Base-by-base conservation (phyloP, 2,113 vertebrate genomes). In the Thymallus thymallus region DNA sequence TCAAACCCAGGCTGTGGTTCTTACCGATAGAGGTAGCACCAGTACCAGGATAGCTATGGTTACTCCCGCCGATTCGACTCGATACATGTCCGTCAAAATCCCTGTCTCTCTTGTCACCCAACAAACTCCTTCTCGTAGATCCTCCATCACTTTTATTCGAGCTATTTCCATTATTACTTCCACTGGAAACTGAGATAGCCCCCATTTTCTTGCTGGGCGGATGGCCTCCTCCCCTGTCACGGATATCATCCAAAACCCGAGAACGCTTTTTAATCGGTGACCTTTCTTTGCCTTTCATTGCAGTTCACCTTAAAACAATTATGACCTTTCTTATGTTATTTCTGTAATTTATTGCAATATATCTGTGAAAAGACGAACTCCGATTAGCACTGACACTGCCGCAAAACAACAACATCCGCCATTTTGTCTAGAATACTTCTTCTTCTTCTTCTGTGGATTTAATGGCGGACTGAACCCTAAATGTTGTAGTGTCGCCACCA, bases 251-350 rank as follows among this genome's bases (percentile, higher is more conserved):
- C 87, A 95, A 90, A 80, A 94, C 95, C 86, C 96, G 95, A 61
- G 96, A 96, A 75, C 96, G 96, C 80, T 98, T 98, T 89, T 98
- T 98, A 65, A 96, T 95, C 69, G 96, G 96, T 45, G 96, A 97
- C 85, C 96, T 95, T 90, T 98, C 96, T 90, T 98, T 98, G 74
- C 95, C 96, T 91, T 98, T 98, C 96, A 98, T 98, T 77, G 83
- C 88, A 74, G 79, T 83, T 80, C 81, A 68, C 77, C 66, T 67
- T 4, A 58, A 74, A 79, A 68, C 66, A 51, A 67, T 55, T 58
- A 32, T 30, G 58, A 9, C 13, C 24, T 55, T 71, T 20, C 32
- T n/a, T 24, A 7, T 5, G 20, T 6, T 64, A 22, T 68, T 85
- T 85, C 76, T 86, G 80, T 74, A 60, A 78, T 32, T 16, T 18